Conservation (phyloP, 2,888 invertebrate species). For the Idaea biselata region DNA sequence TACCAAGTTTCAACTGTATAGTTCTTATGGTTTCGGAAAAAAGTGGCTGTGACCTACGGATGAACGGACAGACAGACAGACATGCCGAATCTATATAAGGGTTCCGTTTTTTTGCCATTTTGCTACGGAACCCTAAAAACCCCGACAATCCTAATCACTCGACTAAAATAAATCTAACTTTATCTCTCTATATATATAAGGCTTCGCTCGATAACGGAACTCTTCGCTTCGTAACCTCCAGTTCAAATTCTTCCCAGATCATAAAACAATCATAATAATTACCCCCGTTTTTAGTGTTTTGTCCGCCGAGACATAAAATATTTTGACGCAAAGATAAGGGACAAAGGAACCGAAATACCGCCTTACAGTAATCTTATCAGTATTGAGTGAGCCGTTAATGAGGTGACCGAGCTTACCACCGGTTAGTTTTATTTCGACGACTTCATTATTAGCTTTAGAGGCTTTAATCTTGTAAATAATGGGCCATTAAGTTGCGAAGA, state of each 20-base stretch:
- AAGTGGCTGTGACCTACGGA: no score
- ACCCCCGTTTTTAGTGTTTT: constrained; percentile 29
- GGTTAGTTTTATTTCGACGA: constrained; percentile 45
- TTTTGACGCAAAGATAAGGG: constrained; percentile 71
- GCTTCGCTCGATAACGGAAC: not conserved
- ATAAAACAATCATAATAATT: constrained; percentile 35
- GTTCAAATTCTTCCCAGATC: constrained; percentile 25
- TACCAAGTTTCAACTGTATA: no score
- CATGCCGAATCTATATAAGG: no score
- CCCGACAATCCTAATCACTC: not conserved
- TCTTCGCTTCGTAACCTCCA: constrained; percentile 21
- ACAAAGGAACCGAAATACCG: constrained; percentile 58
- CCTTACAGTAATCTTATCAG: constrained; percentile 62
- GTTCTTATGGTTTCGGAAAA: no score
- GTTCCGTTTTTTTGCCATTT: no score
- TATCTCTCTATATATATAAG: not conserved
- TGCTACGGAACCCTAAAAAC: not conserved
- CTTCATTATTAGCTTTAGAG: constrained; percentile 47
- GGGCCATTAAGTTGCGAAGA: not conserved
- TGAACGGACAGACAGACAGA: no score
- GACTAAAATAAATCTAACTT: not conserved
- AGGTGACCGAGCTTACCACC: constrained; percentile 49
- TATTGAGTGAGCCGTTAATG: constrained; percentile 65
- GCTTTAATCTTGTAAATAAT: not conserved
- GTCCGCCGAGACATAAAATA: constrained; percentile 64